These are phyloP conservation scores for Pelodytes ibericus DNA, from an alignment of 2,797 vertebrate species.

Conservation along the genomic window DNA sequence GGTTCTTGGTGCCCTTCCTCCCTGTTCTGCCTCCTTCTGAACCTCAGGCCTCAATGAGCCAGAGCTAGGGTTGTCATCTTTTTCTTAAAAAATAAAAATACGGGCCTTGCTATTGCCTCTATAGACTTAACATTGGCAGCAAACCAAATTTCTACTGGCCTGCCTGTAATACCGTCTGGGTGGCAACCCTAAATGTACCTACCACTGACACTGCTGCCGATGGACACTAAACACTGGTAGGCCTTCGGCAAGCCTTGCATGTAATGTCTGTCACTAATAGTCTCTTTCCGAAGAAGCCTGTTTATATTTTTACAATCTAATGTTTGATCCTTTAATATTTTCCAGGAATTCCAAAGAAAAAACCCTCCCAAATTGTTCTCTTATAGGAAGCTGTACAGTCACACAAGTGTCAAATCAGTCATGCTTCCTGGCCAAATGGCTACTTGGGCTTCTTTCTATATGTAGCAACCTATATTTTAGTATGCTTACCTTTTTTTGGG, in stretches of 20 bases:
- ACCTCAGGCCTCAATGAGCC: too few relatives aligned
- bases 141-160: too few relatives aligned
- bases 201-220: background rate
- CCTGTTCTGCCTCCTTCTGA: too few relatives aligned
- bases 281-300: conserved; percentile 33
- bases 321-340: conserved; percentile 24
- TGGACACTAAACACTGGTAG: background rate
- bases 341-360: conserved; percentile 31
- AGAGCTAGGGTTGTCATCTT: too few relatives aligned
- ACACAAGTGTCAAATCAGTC: conserved; percentile 34
- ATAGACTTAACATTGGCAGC: too few relatives aligned
- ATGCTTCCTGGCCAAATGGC: conserved; percentile 9
- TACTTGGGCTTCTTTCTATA: conserved; percentile 5
- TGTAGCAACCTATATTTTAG: conserved; percentile 18
- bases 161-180: too few relatives aligned
- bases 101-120: too few relatives aligned
- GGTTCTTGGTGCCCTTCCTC: too few relatives aligned
- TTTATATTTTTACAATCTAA: conserved; percentile 43
- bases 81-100: too few relatives aligned
- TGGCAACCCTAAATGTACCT: background rate
- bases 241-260: background rate
- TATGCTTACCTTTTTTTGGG: conserved; percentile 10
- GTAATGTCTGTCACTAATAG: conserved; percentile 7
- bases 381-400: conserved; percentile 11
- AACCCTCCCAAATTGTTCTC: background rate